These are phyloP conservation scores for Apis cerana DNA, from an alignment of 1,140 invertebrate species.

Conservation along the genomic window DNA sequence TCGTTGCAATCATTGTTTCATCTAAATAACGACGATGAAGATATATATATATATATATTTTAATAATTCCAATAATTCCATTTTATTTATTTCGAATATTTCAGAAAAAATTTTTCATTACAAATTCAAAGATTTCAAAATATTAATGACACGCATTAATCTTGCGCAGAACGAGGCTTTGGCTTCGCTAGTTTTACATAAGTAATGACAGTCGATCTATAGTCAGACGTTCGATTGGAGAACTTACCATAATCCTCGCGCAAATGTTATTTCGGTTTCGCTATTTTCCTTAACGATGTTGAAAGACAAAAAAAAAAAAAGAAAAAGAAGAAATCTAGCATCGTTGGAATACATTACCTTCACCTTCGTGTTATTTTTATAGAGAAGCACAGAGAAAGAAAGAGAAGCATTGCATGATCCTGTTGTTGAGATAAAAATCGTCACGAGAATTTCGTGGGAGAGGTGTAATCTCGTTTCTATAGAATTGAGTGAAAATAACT, in stretches of 20 bases:
- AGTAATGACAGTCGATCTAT: slow-evolving; percentile 43
- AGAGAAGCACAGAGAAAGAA: no score
- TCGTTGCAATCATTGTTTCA: no score
- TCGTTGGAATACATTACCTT: background rate
- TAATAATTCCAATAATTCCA: no score
- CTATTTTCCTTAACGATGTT: background rate
- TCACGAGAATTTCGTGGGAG: background rate
- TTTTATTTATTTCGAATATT: background rate
- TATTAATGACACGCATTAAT: slow-evolving; percentile 8
- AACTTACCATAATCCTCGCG: background rate
- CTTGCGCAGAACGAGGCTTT: background rate
- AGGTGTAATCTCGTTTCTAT: background rate
- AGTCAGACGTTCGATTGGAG: slow-evolving; percentile 10
- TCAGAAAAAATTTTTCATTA: background rate
- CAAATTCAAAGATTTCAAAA: background rate
- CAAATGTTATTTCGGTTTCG: background rate
- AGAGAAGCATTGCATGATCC: background rate
- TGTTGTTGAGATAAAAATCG: background rate
- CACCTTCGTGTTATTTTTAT: slow-evolving; percentile 3
- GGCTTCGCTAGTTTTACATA: slow-evolving; percentile 27
- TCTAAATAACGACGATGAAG: no score
- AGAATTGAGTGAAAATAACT: background rate
- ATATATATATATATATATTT: no score
- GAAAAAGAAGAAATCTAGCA: background rate
- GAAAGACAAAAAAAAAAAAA: background rate